Percentiles rank a stretch among this genome's conserved stretches.
These are phyloP conservation scores for Eidolon dupreanum DNA, from an alignment of 2,797 vertebrate genomes.

Conservation along the genomic window DNA sequence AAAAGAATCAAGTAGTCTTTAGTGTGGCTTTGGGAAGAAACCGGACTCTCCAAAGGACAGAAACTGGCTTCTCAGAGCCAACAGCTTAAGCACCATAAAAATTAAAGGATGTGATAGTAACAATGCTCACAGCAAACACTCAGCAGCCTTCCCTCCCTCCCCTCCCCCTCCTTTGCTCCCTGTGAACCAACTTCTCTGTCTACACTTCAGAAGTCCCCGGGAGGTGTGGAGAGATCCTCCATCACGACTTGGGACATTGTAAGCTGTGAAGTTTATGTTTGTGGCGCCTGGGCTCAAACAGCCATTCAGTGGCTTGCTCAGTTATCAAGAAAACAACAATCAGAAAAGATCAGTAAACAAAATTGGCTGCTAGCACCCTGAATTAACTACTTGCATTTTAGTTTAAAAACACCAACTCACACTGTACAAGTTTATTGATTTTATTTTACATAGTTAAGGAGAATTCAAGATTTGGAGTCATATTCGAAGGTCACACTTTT, in stretches of 20 bases:
- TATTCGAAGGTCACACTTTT: conserved; percentile 4
- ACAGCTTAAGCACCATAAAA: conserved; percentile 57
- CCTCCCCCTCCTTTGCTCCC: conserved; percentile 49
- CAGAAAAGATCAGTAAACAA: conserved; percentile 86
- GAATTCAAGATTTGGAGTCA: background rate
- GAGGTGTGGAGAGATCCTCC: conserved; percentile 88
- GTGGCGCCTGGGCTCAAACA: conserved; percentile 89
- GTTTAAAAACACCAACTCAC: conserved; percentile 61
- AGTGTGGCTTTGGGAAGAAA: background rate
- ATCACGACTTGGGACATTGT: conserved; percentile 82
- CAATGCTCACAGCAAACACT: background rate
- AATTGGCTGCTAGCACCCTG: conserved; percentile 82
- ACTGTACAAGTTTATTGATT: background rate
- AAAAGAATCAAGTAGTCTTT: background rate
- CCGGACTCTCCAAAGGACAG: background rate
- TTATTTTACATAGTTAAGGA: conserved; percentile 16
- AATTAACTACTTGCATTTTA: conserved; percentile 80
- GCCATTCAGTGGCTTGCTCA: conserved; percentile 85
- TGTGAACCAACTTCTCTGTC: conserved; percentile 79
- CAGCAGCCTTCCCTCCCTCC: background rate
- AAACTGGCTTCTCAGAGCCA: background rate
- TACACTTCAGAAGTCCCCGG: conserved; percentile 82
- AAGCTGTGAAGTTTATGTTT: conserved; percentile 87
- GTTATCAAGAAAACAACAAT: conserved; percentile 90
- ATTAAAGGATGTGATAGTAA: conserved; percentile 57